Evolutionary conservation across 2,113 vertebrate species (phyloP).

Genomic region (Pimephales promelas): DNA sequence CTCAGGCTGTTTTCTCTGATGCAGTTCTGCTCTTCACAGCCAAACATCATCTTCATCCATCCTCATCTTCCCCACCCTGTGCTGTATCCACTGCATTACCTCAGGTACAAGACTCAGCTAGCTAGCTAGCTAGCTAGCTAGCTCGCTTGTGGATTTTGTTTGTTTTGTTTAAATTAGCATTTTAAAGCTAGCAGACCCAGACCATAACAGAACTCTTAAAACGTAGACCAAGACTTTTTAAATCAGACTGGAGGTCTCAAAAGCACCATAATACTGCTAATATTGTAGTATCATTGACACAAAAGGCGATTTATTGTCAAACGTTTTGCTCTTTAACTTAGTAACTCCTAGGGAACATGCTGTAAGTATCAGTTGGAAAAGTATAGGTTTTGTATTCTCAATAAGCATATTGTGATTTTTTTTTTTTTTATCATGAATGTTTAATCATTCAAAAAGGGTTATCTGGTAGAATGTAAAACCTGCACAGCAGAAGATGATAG

Average conservation of each 20-base stretch:
- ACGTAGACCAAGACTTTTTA: neutral
- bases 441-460: too few species aligned
- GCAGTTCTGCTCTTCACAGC: constrained; percentile 16
- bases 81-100: neutral
- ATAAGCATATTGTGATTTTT: too few species aligned
- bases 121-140: too few species aligned
- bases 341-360: neutral
- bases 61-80: neutral
- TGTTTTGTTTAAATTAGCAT: too few species aligned
- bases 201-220: neutral
- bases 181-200: too few species aligned
- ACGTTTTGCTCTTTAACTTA: neutral
- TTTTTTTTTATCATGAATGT: too few species aligned
- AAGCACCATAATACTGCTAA: neutral
- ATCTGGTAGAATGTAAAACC: too few species aligned
- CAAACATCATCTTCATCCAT: neutral
- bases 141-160: too few species aligned
- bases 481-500: too few species aligned
- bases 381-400: too few species aligned
- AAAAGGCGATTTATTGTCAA: neutral
- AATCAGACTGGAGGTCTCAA: neutral
- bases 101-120: constrained; percentile 3
- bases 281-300: neutral
- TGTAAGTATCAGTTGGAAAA: neutral
- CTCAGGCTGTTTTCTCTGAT: constrained; percentile 32